A percentile compares a stretch with the other conserved stretches of the same genome.
These are phyloP conservation scores for Smithornis capensis DNA, from an alignment of 2,113 vertebrate species.

Conservation along the genomic window DNA sequence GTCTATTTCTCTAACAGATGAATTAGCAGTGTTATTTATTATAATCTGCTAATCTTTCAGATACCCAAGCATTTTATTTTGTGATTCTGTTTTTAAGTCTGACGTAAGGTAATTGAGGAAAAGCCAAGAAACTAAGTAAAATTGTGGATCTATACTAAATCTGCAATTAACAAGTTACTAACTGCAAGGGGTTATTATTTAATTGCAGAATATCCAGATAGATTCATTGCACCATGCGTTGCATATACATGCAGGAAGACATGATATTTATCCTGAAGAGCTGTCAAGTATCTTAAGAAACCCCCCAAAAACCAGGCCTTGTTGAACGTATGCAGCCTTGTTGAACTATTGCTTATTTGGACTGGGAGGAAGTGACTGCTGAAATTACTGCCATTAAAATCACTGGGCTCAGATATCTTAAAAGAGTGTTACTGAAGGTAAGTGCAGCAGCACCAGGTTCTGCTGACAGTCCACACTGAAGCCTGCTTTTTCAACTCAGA, in stretches of 20 bases:
- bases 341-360: not conserved
- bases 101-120: not conserved
- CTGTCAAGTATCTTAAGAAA: not conserved
- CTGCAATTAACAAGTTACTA: not conserved
- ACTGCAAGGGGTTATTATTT: not conserved
- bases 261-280: not conserved
- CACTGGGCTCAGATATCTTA: not conserved
- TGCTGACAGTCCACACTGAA: not conserved
- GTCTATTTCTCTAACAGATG: not conserved
- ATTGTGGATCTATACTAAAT: not conserved
- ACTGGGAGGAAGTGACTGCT: not conserved
- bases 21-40: not conserved
- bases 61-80: not conserved
- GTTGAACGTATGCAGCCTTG: not conserved
- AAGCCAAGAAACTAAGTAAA: not conserved
- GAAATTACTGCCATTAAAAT: not conserved
- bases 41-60: not conserved
- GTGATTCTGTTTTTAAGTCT: not conserved
- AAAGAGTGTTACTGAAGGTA: not conserved
- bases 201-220: not conserved
- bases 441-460: not conserved
- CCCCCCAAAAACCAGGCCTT: not conserved
- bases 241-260: not conserved
- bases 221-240: not conserved
- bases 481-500: not conserved